phyloP scores from a whole-genome alignment of 2,797 vertebrate species.

The Sebastes vulpes region DNA sequence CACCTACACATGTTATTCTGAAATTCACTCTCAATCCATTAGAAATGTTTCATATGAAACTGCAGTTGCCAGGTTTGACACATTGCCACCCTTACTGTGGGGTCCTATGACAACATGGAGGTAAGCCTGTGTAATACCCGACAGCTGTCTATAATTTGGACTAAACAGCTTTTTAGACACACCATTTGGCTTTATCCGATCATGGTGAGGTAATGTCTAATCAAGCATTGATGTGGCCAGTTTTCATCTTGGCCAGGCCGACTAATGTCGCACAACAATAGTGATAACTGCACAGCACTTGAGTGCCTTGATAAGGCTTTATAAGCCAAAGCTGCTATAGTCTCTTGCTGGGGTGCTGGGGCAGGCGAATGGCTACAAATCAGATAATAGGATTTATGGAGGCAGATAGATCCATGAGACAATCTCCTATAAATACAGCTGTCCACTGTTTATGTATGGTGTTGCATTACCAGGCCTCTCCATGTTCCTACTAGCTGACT shows the following conservation, averaged over 20 bases:
- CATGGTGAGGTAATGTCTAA: slow-evolving; percentile 69
- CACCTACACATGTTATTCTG: background rate
- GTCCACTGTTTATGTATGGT: slow-evolving; percentile 84
- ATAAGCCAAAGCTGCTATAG: slow-evolving; percentile 55
- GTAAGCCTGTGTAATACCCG: slow-evolving; percentile 63
- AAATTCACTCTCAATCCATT: background rate
- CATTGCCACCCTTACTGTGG: slow-evolving; percentile 40
- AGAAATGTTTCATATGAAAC: background rate
- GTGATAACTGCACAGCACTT: slow-evolving; percentile 34
- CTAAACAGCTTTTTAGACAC: slow-evolving; percentile 31
- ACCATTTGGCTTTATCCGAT: slow-evolving; percentile 50
- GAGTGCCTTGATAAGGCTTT: slow-evolving; percentile 38
- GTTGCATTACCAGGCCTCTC: slow-evolving; percentile 79
- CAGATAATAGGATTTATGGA: slow-evolving; percentile 84
- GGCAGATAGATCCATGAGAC: slow-evolving; percentile 77
- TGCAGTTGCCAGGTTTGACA: slow-evolving; percentile 23
- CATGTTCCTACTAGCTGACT: slow-evolving; percentile 78
- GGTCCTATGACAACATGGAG: slow-evolving; percentile 52
- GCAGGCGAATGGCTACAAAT: slow-evolving; percentile 64
- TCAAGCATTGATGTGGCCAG: slow-evolving; percentile 20
- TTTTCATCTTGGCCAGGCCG: slow-evolving; percentile 31
- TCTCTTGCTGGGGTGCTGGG: slow-evolving; percentile 42
- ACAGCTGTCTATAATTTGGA: slow-evolving; percentile 76
- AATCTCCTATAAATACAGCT: slow-evolving; percentile 87
- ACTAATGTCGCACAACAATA: slow-evolving; percentile 47